A percentile compares a stretch with the other conserved stretches of the same genome.
Conservation (phyloP, 2,113 vertebrate genomes). For the Xenopus borealis region DNA sequence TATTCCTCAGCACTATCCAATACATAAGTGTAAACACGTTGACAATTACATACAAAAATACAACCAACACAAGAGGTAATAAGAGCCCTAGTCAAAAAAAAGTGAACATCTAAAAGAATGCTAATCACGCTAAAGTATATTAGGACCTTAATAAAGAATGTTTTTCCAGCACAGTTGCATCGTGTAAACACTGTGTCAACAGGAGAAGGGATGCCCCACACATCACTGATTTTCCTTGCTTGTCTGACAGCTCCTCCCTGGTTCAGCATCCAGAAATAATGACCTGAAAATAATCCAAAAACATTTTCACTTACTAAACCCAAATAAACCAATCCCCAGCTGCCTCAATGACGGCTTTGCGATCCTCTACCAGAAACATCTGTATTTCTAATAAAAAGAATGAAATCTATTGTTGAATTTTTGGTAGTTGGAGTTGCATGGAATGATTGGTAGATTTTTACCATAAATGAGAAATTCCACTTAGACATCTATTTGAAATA, state of each 20-base stretch:
- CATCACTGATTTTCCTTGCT: constrained; percentile 73
- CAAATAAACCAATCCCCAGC: too few species aligned
- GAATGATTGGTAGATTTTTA: not conserved
- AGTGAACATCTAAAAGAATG: too few species aligned
- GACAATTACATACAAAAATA: too few species aligned
- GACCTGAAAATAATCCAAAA: constrained; percentile 63
- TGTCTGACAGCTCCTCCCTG: constrained; percentile 62
- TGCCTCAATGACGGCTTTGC: too few species aligned
- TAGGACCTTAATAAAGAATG: constrained; percentile 90
- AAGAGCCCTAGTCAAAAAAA: too few species aligned
- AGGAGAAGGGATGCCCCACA: constrained; percentile 91
- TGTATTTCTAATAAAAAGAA: not conserved
- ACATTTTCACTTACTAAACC: not conserved
- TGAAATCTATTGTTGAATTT: not conserved
- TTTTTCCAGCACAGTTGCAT: constrained; percentile 92
- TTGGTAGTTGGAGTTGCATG: too few species aligned
- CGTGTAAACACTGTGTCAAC: constrained; percentile 89
- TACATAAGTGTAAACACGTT: too few species aligned
- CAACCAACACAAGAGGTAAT: too few species aligned
- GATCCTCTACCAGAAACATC: not conserved
- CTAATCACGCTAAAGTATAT: not conserved
- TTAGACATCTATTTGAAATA: too few species aligned
- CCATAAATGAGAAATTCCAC: too few species aligned
- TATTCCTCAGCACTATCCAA: too few species aligned
- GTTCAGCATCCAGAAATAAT: constrained; percentile 87